Base-by-base conservation (phyloP, 2,797 vertebrate species). In the Anguilla anguilla region DNA sequence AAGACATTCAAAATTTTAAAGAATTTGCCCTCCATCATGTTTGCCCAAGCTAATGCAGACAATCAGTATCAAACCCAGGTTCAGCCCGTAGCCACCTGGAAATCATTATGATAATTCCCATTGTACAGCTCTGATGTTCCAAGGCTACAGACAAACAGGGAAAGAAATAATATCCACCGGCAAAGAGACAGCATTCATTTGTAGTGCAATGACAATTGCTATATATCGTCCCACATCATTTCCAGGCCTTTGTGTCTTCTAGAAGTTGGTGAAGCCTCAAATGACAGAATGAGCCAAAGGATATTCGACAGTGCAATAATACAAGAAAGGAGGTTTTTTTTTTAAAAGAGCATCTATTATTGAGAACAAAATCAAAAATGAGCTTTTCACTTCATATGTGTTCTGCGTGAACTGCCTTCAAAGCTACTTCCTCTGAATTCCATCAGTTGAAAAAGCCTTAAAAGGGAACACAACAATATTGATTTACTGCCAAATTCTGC, bases 351-450 rank as follows among this genome's bases (percentile, higher is more conserved):
- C 35, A 39, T 77, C 74, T 43, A 77, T 77, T 43, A 77, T 77
- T 82, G 79, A 82, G 2, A 3, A 82, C 79, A 51, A 51, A 82
- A 49, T 49, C 43, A 82, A 51, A 82, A 82, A 81, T 49, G 35
- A n/a, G 46, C 46, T 51, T 51, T 51, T 51, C 74, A 51, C 46
- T 25, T 7, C 10, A 22, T 19, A 43, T 43, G 4, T 79, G 74
- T 46, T 25, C 6, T 10, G 9, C 0, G 2, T 25, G 9, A n/a
- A 1, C 79, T 82, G 79, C 43, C 25, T 82, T 82, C 11, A 82
- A 49, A 82, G 25, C 79, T 43, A 82, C 51, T n/a, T 82, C 79
- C 79, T 82, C 79, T n/a, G 46, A 82, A 51, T 82, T n/a, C 79
- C 79, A 51, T 49, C 46, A 51, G 19, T n/a, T 25, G 4, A 82